Evolutionary conservation across 2,888 invertebrate genomes (phyloP).

Genomic region (Xanthia togata): DNA sequence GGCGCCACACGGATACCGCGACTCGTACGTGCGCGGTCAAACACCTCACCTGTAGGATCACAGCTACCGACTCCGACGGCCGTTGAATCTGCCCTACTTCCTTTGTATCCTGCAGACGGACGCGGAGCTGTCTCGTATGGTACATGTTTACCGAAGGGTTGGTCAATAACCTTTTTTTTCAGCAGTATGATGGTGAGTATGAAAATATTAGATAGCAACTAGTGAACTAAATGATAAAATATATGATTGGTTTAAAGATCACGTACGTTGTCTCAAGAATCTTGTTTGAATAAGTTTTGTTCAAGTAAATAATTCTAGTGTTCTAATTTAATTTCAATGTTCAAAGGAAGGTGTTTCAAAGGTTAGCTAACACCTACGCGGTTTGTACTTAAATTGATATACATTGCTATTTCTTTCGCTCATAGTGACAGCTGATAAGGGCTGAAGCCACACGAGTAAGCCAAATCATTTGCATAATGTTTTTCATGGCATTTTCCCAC

Average conservation of each 20-base stretch:
- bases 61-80: conserved; percentile 20
- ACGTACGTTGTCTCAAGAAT: background rate
- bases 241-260: background rate
- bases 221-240: background rate
- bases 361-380: conserved; percentile 51
- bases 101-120: conserved; percentile 49
- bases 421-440: conserved; percentile 14
- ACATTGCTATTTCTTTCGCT: conserved; percentile 37
- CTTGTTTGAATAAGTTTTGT: conserved; percentile 1
- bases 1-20: conserved; percentile 77
- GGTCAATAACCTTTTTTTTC: conserved; percentile 47
- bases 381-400: conserved; percentile 20
- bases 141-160: conserved; percentile 24
- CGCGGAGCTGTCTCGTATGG: conserved; percentile 10
- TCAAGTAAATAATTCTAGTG: conserved; percentile 1
- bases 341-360: conserved; percentile 25
- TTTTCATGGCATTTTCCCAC: conserved; percentile 14
- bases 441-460: conserved; percentile 24
- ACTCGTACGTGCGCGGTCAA: conserved; percentile 82
- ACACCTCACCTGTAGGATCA: conserved; percentile 79
- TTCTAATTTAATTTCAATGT: conserved; percentile 7
- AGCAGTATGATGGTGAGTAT: too few relatives aligned
- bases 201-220: background rate
- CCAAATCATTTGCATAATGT: conserved; percentile 20
- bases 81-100: conserved; percentile 39